Conservation (phyloP, 2,113 vertebrate genomes). For the Amblyornis subalaris region DNA sequence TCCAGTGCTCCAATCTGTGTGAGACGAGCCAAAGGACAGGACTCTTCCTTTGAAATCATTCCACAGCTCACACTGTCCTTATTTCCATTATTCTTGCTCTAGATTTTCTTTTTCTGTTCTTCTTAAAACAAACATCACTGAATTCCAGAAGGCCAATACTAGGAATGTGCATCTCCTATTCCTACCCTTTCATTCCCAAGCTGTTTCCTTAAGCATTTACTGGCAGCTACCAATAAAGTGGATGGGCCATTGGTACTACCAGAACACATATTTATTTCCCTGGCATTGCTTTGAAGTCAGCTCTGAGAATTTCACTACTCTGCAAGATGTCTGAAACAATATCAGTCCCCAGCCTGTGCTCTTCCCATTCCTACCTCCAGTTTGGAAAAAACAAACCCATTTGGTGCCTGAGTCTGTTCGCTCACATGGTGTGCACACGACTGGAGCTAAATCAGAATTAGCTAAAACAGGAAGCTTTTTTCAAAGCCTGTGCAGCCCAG, state of each 20-base stretch:
- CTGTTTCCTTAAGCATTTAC: not conserved
- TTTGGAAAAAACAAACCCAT: not conserved
- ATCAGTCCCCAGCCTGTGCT: not conserved
- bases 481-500: not conserved
- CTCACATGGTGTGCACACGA: not conserved
- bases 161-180: not conserved
- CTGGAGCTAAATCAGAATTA: not conserved
- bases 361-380: not conserved
- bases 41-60: not conserved
- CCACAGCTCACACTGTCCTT: not conserved
- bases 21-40: not conserved
- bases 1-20: not conserved
- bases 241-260: not conserved
- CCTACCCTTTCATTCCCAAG: not conserved
- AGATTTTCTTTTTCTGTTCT: not conserved
- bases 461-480: not conserved
- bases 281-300: not conserved
- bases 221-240: not conserved
- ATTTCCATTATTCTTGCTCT: not conserved
- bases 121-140: conserved; percentile 20
- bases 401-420: not conserved
- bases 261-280: not conserved
- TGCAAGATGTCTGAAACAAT: not conserved
- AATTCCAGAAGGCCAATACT: not conserved
- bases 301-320: not conserved